Percentiles rank a stretch among this genome's conserved stretches.
Conservation (phyloP, 2,113 vertebrate genomes). For the Collichthys lucidus region DNA sequence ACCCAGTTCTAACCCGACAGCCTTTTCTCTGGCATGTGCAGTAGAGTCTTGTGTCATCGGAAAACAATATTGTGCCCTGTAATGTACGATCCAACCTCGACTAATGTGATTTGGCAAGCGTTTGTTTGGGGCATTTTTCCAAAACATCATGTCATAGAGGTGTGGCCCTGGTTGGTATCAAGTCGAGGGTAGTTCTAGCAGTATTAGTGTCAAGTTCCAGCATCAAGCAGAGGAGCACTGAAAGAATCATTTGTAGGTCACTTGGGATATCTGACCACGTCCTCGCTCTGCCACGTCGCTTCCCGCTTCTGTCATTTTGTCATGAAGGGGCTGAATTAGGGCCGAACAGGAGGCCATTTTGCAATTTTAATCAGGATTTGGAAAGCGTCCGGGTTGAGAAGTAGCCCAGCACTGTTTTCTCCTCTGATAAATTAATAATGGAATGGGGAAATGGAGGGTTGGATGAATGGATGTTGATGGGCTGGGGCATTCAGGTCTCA, state of each 20-base stretch:
- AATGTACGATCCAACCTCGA: constrained; percentile 9
- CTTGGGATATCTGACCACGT: constrained; percentile 59
- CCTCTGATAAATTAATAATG: constrained; percentile 76
- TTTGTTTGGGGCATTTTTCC: constrained; percentile 3
- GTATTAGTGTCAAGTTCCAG: constrained; percentile 15
- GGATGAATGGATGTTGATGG: constrained; percentile 55
- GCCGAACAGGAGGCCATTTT: constrained; percentile 82
- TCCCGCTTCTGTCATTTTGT: constrained; percentile 68
- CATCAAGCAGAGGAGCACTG: not conserved
- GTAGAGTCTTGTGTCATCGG: constrained; percentile 14
- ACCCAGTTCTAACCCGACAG: constrained; percentile 1
- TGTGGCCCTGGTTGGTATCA: not conserved
- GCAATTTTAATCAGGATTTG: constrained; percentile 83
- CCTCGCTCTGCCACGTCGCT: constrained; percentile 33
- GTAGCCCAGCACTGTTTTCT: constrained; percentile 68
- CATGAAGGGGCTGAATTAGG: constrained; percentile 67
- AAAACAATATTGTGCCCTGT: constrained; percentile 13
- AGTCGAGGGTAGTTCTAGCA: not conserved
- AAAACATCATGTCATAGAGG: constrained; percentile 19
- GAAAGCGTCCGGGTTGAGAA: constrained; percentile 64
- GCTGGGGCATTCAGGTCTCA: constrained; percentile 40
- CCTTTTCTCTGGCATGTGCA: not conserved
- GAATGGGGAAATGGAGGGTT: constrained; percentile 42
- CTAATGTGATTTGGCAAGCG: constrained; percentile 21
- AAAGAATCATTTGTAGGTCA: constrained; percentile 56